Conservation (phyloP, 2,113 vertebrate species). For the Phasianus colchicus region DNA sequence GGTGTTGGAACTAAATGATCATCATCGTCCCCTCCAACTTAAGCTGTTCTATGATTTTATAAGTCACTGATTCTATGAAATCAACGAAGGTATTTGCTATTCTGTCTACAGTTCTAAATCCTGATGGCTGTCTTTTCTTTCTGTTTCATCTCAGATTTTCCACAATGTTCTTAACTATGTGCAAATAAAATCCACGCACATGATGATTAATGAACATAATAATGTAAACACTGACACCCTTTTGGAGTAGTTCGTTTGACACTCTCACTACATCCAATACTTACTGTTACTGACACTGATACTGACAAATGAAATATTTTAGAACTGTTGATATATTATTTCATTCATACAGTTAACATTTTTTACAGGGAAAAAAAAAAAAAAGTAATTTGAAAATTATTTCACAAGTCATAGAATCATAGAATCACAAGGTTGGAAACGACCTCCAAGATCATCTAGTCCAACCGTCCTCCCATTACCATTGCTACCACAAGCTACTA, state of each 20-base stretch:
- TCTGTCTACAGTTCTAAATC: background rate
- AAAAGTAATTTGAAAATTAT: background rate
- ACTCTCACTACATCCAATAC: background rate
- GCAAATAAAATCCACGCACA: background rate
- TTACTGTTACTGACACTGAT: background rate
- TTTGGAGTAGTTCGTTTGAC: background rate
- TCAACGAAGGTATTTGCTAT: background rate
- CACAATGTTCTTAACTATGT: background rate
- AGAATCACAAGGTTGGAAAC: no score
- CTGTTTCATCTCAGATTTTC: background rate
- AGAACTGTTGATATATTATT: background rate
- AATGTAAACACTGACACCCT: background rate
- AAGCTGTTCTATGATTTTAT: no score
- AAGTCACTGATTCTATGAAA: no score
- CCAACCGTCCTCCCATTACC: no score
- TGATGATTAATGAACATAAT: background rate
- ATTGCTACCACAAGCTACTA: no score
- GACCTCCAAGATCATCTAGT: no score
- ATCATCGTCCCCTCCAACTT: no score
- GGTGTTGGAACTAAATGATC: no score
- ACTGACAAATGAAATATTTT: background rate
- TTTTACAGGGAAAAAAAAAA: background rate
- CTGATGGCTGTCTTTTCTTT: background rate
- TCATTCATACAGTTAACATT: background rate
- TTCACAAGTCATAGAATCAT: background rate